Conservation (phyloP, 1,140 invertebrate species). For the Aphelinus atriplicis region DNA sequence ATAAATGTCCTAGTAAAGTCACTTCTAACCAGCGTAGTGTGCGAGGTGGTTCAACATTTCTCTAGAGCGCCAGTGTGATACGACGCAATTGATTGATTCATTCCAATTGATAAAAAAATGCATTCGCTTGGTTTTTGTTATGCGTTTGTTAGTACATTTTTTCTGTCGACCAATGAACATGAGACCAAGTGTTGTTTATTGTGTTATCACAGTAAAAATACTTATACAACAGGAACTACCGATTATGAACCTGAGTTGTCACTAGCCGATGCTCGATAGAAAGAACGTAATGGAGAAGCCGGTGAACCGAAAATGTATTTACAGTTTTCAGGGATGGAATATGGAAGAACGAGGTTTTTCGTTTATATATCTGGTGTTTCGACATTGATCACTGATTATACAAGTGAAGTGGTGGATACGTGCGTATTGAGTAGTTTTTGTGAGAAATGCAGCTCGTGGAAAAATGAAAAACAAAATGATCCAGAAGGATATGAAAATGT, state of each 20-base stretch:
- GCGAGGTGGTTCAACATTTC: no score
- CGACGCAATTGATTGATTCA: no score
- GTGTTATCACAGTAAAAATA: no score
- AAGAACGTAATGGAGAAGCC: background rate
- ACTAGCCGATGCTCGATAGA: background rate
- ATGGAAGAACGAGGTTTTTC: constrained; percentile 34
- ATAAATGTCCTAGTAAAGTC: no score
- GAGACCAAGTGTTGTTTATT: background rate
- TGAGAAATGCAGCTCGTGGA: constrained; percentile 38
- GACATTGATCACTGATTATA: constrained; percentile 41
- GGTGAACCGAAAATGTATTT: constrained; percentile 31
- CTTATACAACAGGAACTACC: background rate
- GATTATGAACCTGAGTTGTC: background rate
- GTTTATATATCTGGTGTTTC: constrained; percentile 27
- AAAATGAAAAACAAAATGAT: constrained; percentile 28
- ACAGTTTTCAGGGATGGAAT: constrained; percentile 41
- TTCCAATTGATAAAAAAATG: no score
- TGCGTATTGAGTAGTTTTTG: constrained; percentile 38
- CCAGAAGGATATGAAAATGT: constrained; percentile 27
- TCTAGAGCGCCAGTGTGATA: no score
- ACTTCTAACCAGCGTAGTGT: no score
- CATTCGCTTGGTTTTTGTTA: constrained; percentile 3
- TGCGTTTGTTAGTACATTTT: background rate
- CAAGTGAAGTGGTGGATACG: constrained; percentile 42
- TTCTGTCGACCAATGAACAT: background rate